Evolutionary conservation across 2,113 vertebrate genomes (phyloP).

Genomic region (Pampusana beccarii): DNA sequence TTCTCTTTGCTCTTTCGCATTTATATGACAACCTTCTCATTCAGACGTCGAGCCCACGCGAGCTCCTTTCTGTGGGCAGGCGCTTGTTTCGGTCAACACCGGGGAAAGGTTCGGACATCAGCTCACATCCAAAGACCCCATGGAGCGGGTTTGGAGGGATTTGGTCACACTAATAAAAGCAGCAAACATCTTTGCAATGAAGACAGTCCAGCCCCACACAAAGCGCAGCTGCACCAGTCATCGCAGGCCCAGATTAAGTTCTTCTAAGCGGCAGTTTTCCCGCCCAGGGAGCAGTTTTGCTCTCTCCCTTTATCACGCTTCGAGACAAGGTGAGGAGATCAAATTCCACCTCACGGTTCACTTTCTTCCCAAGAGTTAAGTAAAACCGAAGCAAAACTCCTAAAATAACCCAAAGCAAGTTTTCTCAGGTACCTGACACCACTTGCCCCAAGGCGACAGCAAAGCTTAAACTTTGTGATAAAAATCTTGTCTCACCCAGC

Average conservation of each 20-base stretch:
- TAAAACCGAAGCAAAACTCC: background rate
- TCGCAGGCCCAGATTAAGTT: background rate
- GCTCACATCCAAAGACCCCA: background rate
- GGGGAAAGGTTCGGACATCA: background rate
- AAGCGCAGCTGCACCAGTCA: background rate
- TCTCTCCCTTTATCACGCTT: background rate
- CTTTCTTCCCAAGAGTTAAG: background rate
- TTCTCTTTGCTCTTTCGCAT: background rate
- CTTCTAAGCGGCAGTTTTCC: background rate
- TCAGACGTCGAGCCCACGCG: background rate
- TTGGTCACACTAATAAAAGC: background rate
- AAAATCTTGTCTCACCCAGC: background rate
- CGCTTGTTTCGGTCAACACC: background rate
- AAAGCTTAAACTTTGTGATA: background rate
- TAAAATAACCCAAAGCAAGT: background rate
- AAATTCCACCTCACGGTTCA: background rate
- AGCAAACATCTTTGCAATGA: background rate
- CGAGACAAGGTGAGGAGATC: background rate
- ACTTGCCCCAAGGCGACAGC: background rate
- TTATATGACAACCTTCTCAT: background rate
- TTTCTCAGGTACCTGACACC: background rate
- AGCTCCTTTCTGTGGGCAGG: background rate
- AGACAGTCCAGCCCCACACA: background rate
- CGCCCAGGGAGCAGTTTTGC: background rate
- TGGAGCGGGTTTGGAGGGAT: background rate